These are phyloP conservation scores for Hirudo medicinalis DNA, from an alignment of 1,140 invertebrate species.

Conservation along the genomic window DNA sequence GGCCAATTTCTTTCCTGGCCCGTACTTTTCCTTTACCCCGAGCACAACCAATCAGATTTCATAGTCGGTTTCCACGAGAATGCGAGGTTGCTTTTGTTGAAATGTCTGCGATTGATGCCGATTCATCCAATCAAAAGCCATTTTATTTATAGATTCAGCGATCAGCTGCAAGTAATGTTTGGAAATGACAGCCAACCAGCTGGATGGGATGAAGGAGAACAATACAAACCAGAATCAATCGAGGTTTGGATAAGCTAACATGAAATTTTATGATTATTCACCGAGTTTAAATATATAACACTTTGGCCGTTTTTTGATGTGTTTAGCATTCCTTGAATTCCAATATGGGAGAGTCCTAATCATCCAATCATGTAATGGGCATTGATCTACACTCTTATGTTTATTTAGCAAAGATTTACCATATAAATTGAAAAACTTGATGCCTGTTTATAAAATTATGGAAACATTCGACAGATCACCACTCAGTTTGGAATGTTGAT, in stretches of 20 bases:
- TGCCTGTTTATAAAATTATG: no score
- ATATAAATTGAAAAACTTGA: no score
- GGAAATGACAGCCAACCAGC: conserved; percentile 45
- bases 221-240: conserved; percentile 50
- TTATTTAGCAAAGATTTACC: no score
- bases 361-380: no score
- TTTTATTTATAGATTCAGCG: conserved; percentile 48
- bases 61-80: conserved; percentile 54
- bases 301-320: no score
- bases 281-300: no score
- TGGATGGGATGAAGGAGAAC: conserved; percentile 58
- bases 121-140: not conserved
- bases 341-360: no score
- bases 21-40: conserved; percentile 67
- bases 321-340: no score
- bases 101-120: not conserved
- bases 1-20: conserved; percentile 57
- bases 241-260: no score
- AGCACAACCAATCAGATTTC: conserved; percentile 46
- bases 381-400: no score
- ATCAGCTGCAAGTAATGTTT: conserved; percentile 62
- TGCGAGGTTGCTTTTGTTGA: conserved; percentile 42
- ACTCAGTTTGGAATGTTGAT: not conserved
- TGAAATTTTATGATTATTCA: no score
- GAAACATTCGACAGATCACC: no score